These are phyloP conservation scores for Elmis aenea DNA, from an alignment of 2,888 invertebrate genomes.

Conservation along the genomic window DNA sequence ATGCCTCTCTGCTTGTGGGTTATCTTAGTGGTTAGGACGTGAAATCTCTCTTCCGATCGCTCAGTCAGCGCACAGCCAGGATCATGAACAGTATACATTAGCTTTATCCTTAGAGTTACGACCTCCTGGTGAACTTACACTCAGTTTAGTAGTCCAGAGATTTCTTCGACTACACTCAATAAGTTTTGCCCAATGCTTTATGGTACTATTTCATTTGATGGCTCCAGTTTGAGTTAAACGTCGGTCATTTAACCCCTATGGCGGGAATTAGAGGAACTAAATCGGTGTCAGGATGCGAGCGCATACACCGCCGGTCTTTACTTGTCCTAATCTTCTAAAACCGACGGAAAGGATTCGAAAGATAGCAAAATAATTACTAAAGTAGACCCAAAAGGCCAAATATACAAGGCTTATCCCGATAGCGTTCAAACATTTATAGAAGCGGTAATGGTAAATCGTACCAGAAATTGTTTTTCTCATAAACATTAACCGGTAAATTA, in stretches of 20 bases:
- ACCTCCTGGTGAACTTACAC: conserved; percentile 31
- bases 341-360: conserved; percentile 23
- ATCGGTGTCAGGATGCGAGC: conserved; percentile 32
- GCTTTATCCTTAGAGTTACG: conserved; percentile 33
- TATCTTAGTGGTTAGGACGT: conserved; percentile 21
- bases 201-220: conserved; percentile 27
- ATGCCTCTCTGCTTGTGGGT: too few relatives aligned
- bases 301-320: conserved; percentile 29
- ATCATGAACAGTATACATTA: conserved; percentile 30
- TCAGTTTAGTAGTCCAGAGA: conserved; percentile 27
- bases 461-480: conserved; percentile 1
- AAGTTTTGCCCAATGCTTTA: conserved; percentile 22
- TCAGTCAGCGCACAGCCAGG: conserved; percentile 27
- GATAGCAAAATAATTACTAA: conserved; percentile 25
- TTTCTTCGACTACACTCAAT: conserved; percentile 23
- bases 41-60: conserved; percentile 31
- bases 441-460: neutral
- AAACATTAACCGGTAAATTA: too few relatives aligned
- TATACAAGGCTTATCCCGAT: too few relatives aligned
- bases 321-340: conserved; percentile 30
- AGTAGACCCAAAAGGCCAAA: too few relatives aligned
- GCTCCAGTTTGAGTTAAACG: conserved; percentile 30
- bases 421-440: too few relatives aligned
- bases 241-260: conserved; percentile 35
- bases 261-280: conserved; percentile 33